Percentiles rank a stretch among this genome's conserved stretches.
Conservation (phyloP, 2,113 vertebrate genomes). For the Promerops cafer region DNA sequence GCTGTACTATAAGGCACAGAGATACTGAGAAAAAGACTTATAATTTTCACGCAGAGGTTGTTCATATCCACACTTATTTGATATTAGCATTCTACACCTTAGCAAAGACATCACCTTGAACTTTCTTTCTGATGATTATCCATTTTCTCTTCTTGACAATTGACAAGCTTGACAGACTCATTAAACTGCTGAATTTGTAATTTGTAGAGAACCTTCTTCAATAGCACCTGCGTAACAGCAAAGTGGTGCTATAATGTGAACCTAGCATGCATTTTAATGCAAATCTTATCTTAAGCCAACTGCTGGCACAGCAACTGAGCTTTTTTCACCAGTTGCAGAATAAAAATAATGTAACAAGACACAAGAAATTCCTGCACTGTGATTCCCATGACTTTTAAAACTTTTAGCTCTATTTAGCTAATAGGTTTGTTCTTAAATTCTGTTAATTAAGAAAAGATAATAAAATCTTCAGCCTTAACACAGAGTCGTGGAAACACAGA, state of each 20-base stretch:
- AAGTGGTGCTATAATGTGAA: constrained; percentile 25
- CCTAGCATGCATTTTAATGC: constrained; percentile 35
- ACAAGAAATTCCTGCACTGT: not conserved
- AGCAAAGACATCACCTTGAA: constrained; percentile 64
- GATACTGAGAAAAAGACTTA: not conserved
- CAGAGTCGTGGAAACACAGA: not conserved
- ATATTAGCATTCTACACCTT: constrained; percentile 56
- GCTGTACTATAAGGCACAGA: not conserved
- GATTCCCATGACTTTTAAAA: not conserved
- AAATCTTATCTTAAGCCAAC: constrained; percentile 16
- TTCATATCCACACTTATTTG: constrained; percentile 14
- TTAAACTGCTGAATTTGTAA: constrained; percentile 59
- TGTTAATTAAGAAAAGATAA: not conserved
- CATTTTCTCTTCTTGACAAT: constrained; percentile 55
- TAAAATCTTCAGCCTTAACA: not conserved
- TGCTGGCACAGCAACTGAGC: not conserved
- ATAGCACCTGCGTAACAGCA: constrained; percentile 22
- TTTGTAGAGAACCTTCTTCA: constrained; percentile 37
- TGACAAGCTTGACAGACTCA: constrained; percentile 66
- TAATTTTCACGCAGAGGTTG: not conserved
- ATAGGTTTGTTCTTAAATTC: not conserved
- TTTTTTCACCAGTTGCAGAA: not conserved
- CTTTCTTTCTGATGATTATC: constrained; percentile 51
- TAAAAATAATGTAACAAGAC: not conserved
- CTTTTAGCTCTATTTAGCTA: not conserved